Percentiles rank a stretch among this genome's conserved stretches.
Conservation (phyloP, 2,888 invertebrate genomes). For the Neoitamus cyanurus region DNA sequence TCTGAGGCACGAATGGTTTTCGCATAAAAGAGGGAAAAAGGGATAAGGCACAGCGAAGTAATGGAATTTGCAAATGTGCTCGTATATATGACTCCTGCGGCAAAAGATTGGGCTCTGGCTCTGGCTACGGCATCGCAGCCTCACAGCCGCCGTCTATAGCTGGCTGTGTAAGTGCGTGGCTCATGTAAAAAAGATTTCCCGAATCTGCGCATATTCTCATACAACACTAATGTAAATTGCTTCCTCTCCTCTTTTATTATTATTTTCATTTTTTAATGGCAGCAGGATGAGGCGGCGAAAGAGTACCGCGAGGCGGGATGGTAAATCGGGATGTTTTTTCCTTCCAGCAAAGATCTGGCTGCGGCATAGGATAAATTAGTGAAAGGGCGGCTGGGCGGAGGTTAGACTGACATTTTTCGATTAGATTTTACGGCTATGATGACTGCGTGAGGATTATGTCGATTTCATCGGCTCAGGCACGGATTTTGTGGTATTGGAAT, state of each 20-base stretch:
- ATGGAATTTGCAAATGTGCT: constrained; percentile 46
- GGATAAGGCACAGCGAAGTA: constrained; percentile 45
- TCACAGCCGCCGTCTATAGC: constrained; percentile 16
- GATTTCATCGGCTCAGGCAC: not conserved
- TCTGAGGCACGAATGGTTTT: constrained; percentile 46
- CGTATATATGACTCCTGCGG: constrained; percentile 45
- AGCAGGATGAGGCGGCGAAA: constrained; percentile 28
- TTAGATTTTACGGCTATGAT: constrained; percentile 44
- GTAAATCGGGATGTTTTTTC: not conserved
- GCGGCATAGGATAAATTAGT: constrained; percentile 28
- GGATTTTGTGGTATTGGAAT: not conserved
- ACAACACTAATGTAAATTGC: constrained; percentile 50
- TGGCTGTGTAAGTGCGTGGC: constrained; percentile 46
- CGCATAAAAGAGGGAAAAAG: constrained; percentile 43
- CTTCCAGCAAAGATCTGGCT: not conserved
- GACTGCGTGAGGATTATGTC: constrained; percentile 11
- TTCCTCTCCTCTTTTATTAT: constrained; percentile 47
- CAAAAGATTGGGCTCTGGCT: constrained; percentile 24
- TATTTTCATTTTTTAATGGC: constrained; percentile 49
- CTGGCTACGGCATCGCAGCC: constrained; percentile 4
- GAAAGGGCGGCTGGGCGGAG: not conserved
- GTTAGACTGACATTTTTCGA: constrained; percentile 44
- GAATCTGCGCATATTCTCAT: constrained; percentile 50
- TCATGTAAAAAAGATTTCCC: constrained; percentile 46
- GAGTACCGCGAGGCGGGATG: constrained; percentile 1